These are phyloP conservation scores for Semnornis frantzii DNA, from an alignment of 2,113 vertebrate genomes.

Conservation along the genomic window DNA sequence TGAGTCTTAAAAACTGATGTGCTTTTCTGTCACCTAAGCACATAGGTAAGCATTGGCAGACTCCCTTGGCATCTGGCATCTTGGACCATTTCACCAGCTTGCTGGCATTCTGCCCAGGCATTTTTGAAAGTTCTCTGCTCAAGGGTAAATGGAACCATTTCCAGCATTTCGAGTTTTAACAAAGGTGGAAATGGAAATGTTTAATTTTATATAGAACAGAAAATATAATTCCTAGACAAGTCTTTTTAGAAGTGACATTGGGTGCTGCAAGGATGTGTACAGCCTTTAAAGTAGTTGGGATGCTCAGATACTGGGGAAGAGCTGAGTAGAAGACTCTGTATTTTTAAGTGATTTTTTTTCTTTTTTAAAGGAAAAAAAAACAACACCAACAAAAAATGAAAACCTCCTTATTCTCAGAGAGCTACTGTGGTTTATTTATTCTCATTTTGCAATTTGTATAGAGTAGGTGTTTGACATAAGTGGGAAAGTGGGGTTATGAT, in stretches of 20 bases:
- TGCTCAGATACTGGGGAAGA: neutral
- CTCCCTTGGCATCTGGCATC: neutral
- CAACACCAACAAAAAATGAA: neutral
- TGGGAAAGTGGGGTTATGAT: slow-evolving; percentile 34
- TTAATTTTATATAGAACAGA: neutral
- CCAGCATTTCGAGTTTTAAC: neutral
- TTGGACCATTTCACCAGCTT: neutral
- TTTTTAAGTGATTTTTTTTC: neutral
- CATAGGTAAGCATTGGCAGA: neutral
- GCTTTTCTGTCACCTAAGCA: neutral
- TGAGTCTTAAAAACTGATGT: neutral
- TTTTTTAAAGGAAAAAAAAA: neutral
- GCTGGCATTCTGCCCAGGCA: neutral
- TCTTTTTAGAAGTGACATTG: neutral
- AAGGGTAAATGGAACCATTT: neutral
- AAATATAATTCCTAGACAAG: neutral
- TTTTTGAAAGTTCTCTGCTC: neutral
- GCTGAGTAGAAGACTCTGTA: neutral
- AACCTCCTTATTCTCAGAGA: neutral
- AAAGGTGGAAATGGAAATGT: neutral
- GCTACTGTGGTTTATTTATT: slow-evolving; percentile 34
- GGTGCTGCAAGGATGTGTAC: neutral
- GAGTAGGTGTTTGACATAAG: slow-evolving; percentile 42
- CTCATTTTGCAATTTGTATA: neutral
- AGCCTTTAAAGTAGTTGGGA: neutral